These are phyloP conservation scores for Hermaeophaga mercurialis DNA, from an alignment of 2,888 invertebrate species.

Conservation along the genomic window DNA sequence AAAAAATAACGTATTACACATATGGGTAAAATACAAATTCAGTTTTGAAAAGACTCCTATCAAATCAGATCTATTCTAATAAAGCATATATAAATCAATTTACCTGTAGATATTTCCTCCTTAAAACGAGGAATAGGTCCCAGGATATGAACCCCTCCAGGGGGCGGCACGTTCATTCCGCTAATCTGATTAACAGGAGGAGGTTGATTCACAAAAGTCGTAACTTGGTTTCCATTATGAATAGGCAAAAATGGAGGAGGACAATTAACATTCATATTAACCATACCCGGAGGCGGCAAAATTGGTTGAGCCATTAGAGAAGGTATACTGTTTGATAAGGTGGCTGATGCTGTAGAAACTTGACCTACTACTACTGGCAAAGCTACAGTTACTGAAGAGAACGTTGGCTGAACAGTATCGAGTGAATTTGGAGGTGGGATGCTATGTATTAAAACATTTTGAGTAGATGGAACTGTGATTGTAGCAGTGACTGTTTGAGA, in stretches of 20 bases:
- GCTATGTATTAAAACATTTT: conserved; percentile 47
- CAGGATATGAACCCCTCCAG: conserved; percentile 48
- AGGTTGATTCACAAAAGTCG: conserved; percentile 51
- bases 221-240: conserved; percentile 42
- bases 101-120: conserved; percentile 53
- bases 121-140: conserved; percentile 38
- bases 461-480: conserved; percentile 39
- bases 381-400: conserved; percentile 43
- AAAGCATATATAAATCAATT: conserved; percentile 13
- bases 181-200: conserved; percentile 42
- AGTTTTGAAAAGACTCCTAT: no score
- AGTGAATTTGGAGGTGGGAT: conserved; percentile 39
- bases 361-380: conserved; percentile 43
- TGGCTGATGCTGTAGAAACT: conserved; percentile 38
- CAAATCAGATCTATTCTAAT: no score
- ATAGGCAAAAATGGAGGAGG: conserved; percentile 36
- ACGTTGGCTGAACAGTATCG: conserved; percentile 32
- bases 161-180: conserved; percentile 51
- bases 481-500: conserved; percentile 21
- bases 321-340: conserved; percentile 48
- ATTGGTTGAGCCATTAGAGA: conserved; percentile 57
- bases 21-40: no score
- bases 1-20: no score
- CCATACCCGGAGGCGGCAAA: conserved; percentile 52
- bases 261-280: conserved; percentile 41